phyloP scores from a whole-genome alignment of 2,113 vertebrate genomes.

The Gallinago paraguaiae region DNA sequence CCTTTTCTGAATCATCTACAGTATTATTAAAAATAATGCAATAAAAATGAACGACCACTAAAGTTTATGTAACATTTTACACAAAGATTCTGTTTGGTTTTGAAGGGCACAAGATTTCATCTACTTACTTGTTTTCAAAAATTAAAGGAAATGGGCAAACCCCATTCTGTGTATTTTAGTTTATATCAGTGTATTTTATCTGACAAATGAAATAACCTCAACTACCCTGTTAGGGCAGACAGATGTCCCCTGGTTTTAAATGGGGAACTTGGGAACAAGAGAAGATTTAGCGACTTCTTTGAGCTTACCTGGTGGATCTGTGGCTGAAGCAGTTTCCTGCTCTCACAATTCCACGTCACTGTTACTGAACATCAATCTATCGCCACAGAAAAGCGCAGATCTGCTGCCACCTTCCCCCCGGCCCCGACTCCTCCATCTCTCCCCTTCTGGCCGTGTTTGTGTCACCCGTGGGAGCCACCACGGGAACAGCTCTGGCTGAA shows the following conservation, averaged over 20 bases:
- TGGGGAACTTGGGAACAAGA: neutral
- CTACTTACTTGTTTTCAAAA: conserved; percentile 88
- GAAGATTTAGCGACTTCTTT: neutral
- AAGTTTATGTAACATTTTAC: conserved; percentile 80
- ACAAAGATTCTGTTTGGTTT: conserved; percentile 79
- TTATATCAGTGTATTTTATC: neutral
- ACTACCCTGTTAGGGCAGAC: neutral
- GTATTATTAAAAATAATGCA: conserved; percentile 79
- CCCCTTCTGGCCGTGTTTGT: neutral
- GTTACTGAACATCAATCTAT: neutral
- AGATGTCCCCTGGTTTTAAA: neutral
- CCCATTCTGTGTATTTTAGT: conserved; percentile 2
- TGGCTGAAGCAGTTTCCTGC: neutral
- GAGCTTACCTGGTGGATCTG: neutral
- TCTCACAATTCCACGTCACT: neutral
- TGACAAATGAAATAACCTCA: neutral
- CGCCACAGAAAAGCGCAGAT: neutral
- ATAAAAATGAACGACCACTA: conserved; percentile 20
- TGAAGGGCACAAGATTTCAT: conserved; percentile 75
- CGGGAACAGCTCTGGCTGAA: neutral
- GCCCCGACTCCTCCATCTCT: neutral
- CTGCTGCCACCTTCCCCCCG: neutral
- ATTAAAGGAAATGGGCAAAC: conserved; percentile 80
- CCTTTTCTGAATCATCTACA: conserved; percentile 82
- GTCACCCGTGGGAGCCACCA: neutral